phyloP scores from a whole-genome alignment of 2,113 vertebrate species.

The Benitochromis conjunctus region DNA sequence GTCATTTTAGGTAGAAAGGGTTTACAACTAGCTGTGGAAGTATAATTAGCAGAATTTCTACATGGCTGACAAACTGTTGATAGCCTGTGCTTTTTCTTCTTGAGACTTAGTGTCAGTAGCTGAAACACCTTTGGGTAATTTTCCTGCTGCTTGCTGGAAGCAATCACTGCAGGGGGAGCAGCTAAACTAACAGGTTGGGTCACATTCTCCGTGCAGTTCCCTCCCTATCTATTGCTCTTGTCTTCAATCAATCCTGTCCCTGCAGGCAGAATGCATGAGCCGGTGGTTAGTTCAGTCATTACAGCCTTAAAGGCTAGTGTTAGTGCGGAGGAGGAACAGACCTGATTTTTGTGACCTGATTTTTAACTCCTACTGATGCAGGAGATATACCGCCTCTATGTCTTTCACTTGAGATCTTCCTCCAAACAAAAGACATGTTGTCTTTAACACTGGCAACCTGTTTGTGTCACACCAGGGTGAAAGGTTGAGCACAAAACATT shows the following conservation, averaged over 20 bases:
- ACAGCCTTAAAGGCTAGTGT: conserved; percentile 30
- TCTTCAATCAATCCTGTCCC: conserved; percentile 61
- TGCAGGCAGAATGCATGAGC: conserved; percentile 45
- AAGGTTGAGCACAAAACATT: neutral
- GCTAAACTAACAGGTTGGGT: conserved; percentile 67
- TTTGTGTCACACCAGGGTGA: neutral
- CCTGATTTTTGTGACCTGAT: conserved; percentile 1
- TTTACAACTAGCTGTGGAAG: neutral
- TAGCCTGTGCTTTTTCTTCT: neutral
- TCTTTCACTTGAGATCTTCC: neutral
- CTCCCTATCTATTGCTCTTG: conserved; percentile 38
- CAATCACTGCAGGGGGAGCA: conserved; percentile 33
- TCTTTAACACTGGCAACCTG: neutral
- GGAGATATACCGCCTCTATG: neutral
- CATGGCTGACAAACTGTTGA: neutral
- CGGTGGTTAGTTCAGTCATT: conserved; percentile 42
- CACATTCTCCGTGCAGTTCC: conserved; percentile 62
- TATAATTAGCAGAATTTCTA: neutral
- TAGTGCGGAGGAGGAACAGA: neutral
- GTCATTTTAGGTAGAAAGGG: neutral
- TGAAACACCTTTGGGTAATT: conserved; percentile 28
- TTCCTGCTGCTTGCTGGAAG: conserved; percentile 24
- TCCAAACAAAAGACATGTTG: neutral
- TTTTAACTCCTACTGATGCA: conserved; percentile 7
- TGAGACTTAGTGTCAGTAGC: neutral